These are phyloP conservation scores for Conopomorpha cramerella DNA, from an alignment of 1,140 invertebrate genomes.

Conservation along the genomic window DNA sequence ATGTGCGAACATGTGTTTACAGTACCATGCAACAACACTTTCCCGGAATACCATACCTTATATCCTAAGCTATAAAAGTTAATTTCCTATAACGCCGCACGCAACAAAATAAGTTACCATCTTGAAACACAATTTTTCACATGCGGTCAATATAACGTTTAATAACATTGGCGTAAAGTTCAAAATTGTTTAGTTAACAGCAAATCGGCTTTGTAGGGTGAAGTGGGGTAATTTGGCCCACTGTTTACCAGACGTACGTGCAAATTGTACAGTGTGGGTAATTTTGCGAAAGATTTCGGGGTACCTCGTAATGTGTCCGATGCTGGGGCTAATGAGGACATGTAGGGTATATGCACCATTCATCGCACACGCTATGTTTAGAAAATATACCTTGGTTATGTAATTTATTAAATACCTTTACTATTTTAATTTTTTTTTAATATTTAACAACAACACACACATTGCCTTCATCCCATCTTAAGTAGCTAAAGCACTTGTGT, in stretches of 20 bases:
- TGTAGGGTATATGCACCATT: not conserved
- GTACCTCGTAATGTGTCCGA: not conserved
- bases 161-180: not conserved
- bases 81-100: too few relatives aligned
- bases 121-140: not conserved
- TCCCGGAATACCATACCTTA: slow-evolving; percentile 11
- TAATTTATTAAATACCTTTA: not conserved
- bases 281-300: not conserved
- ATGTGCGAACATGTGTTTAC: slow-evolving; percentile 45
- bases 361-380: not conserved
- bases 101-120: too few relatives aligned
- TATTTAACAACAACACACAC: too few relatives aligned
- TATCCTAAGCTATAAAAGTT: not conserved
- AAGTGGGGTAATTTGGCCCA: not conserved
- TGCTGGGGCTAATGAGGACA: not conserved
- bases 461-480: too few relatives aligned
- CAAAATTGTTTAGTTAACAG: too few relatives aligned
- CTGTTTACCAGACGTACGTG: not conserved
- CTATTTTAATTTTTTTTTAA: too few relatives aligned
- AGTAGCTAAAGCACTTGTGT: too few relatives aligned
- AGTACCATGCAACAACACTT: slow-evolving; percentile 15
- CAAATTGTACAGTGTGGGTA: not conserved
- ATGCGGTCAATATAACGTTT: not conserved
- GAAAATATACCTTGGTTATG: not conserved
- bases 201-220: too few relatives aligned